These are phyloP conservation scores for Siderastrea siderea DNA, from an alignment of 92 coral and sea anemone species.

Conservation along the genomic window DNA sequence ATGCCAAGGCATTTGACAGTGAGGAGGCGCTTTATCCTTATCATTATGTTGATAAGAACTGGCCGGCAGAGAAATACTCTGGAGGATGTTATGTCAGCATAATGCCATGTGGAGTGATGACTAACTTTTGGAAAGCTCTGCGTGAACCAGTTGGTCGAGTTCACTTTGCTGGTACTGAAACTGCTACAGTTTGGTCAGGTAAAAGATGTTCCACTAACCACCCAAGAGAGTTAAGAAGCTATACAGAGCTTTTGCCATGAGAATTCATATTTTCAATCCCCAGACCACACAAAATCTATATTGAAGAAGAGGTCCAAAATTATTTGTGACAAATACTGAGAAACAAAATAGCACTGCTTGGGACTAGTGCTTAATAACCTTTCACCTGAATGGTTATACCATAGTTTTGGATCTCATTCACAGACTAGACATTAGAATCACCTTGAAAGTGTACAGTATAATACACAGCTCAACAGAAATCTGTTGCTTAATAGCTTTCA, in stretches of 20 bases:
- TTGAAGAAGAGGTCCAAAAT: too few relatives aligned
- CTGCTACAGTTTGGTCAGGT: constrained; percentile 97
- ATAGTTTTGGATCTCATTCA: too few relatives aligned
- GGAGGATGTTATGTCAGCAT: constrained; percentile 97
- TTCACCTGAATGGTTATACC: too few relatives aligned
- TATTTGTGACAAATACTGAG: too few relatives aligned
- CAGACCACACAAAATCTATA: background rate
- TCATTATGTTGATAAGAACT: constrained; percentile 94
- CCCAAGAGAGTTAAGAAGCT: too few relatives aligned
- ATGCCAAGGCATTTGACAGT: constrained; percentile 85
- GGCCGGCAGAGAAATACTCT: constrained; percentile 99
- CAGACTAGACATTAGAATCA: too few relatives aligned
- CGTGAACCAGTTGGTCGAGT: constrained; percentile 86
- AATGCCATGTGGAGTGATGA: constrained; percentile 91
- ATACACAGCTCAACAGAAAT: too few relatives aligned
- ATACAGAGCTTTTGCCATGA: too few relatives aligned
- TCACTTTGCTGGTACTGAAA: constrained; percentile 98
- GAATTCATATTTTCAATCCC: background rate
- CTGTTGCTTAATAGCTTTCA: too few relatives aligned
- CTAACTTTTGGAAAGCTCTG: constrained; percentile 79
- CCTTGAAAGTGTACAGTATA: too few relatives aligned
- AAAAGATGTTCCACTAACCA: background rate
- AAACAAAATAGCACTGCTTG: too few relatives aligned
- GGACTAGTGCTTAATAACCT: too few relatives aligned
- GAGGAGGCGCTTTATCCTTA: constrained; percentile 93